These are phyloP conservation scores for Malurus leucopterus DNA, from an alignment of 2,797 vertebrate species.

Conservation along the genomic window DNA sequence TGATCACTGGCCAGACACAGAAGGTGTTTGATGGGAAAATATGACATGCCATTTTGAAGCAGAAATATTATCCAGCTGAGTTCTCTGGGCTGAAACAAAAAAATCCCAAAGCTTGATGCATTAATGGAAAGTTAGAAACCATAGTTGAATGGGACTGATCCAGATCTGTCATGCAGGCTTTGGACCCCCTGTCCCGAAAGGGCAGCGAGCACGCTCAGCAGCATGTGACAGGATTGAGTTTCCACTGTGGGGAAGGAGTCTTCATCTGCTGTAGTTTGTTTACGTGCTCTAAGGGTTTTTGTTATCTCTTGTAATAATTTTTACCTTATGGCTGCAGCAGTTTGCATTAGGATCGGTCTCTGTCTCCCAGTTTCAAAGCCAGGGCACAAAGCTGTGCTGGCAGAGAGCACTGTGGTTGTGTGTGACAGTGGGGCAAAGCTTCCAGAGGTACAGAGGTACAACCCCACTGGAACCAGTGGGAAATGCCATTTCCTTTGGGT, in stretches of 20 bases:
- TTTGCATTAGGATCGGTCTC: not conserved
- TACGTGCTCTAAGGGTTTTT: not conserved
- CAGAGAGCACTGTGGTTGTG: not conserved
- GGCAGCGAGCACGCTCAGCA: rapidly evolving
- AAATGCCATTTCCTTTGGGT: not conserved
- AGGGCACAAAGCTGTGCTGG: not conserved
- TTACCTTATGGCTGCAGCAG: not conserved
- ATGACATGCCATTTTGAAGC: not conserved
- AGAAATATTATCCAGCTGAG: not conserved
- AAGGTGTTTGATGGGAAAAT: not conserved
- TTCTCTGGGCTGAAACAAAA: not conserved
- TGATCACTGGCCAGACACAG: not conserved
- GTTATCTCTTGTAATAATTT: not conserved
- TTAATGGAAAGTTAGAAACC: not conserved
- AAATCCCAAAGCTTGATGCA: not conserved
- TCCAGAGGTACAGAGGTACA: not conserved
- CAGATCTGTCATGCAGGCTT: not conserved
- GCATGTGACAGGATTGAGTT: not conserved
- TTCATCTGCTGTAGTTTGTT: not conserved
- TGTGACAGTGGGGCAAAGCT: not conserved
- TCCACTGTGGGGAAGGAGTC: not conserved
- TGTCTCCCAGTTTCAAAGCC: not conserved
- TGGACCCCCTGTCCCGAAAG: not conserved
- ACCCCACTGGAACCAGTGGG: rapidly evolving
- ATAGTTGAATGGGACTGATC: not conserved